Evolutionary conservation across 2,888 invertebrate genomes (phyloP).

Genomic region (Watsonalla cultraria): DNA sequence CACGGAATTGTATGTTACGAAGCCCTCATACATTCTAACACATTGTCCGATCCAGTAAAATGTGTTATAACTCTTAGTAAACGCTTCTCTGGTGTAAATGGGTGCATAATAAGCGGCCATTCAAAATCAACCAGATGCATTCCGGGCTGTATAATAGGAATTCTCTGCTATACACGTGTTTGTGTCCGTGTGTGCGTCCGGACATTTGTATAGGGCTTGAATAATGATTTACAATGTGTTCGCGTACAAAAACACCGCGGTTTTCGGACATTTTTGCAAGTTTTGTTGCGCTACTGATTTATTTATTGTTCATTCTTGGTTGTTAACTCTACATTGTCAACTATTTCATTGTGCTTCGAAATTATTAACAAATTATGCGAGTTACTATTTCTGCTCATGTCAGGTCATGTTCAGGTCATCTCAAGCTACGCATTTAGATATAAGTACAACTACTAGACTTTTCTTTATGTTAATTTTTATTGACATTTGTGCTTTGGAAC

Average conservation of each 20-base stretch:
- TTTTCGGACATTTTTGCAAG: conserved; percentile 11
- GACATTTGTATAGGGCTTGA: conserved; percentile 72
- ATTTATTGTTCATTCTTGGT: background rate
- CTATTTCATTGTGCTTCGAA: no score
- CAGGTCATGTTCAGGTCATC: no score
- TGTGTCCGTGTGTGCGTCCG: conserved; percentile 47
- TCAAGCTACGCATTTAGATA: no score
- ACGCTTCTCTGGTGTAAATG: conserved; percentile 68
- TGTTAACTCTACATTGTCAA: no score
- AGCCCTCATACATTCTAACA: background rate
- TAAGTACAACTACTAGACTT: no score
- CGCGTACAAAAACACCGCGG: conserved; percentile 22
- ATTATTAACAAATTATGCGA: no score
- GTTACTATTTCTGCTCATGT: no score
- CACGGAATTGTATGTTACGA: background rate
- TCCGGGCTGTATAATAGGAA: conserved; percentile 69
- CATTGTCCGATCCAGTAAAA: conserved; percentile 16
- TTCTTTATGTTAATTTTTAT: no score
- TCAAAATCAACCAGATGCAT: conserved; percentile 73
- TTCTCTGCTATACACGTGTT: conserved; percentile 69
- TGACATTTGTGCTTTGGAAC: no score
- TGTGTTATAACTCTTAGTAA: conserved; percentile 9
- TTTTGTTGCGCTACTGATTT: background rate
- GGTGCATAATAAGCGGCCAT: conserved; percentile 77
- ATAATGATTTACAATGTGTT: conserved; percentile 72